These are phyloP conservation scores for Drosophila ambigua DNA, from an alignment of 1,140 invertebrate genomes.

Conservation along the genomic window DNA sequence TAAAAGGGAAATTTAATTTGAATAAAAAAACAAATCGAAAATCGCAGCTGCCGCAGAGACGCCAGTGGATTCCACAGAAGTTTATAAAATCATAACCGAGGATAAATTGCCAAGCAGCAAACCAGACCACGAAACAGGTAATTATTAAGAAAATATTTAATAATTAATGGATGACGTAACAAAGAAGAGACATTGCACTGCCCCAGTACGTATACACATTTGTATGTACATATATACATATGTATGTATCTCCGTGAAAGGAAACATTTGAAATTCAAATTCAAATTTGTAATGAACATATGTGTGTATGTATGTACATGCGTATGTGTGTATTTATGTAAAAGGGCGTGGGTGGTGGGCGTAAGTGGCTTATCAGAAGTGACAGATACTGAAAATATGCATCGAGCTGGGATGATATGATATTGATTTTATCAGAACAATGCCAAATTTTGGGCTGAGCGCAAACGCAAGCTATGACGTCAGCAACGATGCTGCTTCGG, in stretches of 20 bases:
- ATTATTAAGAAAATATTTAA: conserved; percentile 11
- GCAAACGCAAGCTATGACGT: conserved; percentile 35
- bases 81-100: conserved; percentile 61
- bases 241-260: neutral
- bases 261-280: no score
- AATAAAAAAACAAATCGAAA: no score
- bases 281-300: no score
- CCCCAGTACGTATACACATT: neutral
- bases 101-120: conserved; percentile 44
- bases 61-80: conserved; percentile 20
- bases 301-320: conserved; percentile 13
- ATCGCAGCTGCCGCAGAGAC: conserved; percentile 8
- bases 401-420: neutral
- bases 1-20: no score
- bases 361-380: conserved; percentile 22
- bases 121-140: conserved; percentile 48
- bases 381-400: conserved; percentile 16
- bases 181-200: conserved; percentile 26
- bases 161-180: conserved; percentile 57
- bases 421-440: conserved; percentile 25
- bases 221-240: neutral
- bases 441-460: conserved; percentile 1
- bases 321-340: neutral
- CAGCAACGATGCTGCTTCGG: conserved; percentile 4
- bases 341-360: neutral